phyloP scores from a whole-genome alignment of 1,140 invertebrate species.

The Hirudo medicinalis region DNA sequence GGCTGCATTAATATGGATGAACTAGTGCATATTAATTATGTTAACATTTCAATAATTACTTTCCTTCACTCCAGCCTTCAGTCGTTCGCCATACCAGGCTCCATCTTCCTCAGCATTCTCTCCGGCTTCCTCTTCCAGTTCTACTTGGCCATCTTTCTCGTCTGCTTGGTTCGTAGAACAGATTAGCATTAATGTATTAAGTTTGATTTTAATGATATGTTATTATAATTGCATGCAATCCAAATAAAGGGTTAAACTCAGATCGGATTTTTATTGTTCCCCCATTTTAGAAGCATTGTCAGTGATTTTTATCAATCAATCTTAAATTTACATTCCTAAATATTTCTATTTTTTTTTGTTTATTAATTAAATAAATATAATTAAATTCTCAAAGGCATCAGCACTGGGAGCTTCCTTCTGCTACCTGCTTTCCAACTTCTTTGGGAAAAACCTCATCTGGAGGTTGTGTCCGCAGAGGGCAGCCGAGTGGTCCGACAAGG shows the following conservation, averaged over 20 bases:
- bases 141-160: constrained; percentile 67
- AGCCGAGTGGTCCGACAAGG: constrained; percentile 66
- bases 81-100: constrained; percentile 98
- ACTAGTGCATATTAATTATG: neutral
- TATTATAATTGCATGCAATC: constrained; percentile 1
- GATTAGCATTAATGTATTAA: neutral
- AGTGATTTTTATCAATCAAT: neutral
- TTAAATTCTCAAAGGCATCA: constrained; percentile 55
- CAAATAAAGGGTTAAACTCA: neutral
- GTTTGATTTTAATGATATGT: too few relatives aligned
- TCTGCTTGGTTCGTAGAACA: constrained; percentile 58
- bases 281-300: neutral
- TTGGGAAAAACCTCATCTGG: constrained; percentile 68
- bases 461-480: constrained; percentile 80
- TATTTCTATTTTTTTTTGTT: neutral
- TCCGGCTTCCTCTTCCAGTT: constrained; percentile 95
- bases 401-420: constrained; percentile 87
- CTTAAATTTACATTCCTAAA: neutral
- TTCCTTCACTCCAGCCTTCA: constrained; percentile 58
- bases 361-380: constrained; percentile 14
- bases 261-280: neutral
- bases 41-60: neutral
- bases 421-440: constrained; percentile 75
- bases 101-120: constrained; percentile 90
- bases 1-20: too few relatives aligned